Evolutionary conservation across 2,888 invertebrate species (phyloP), one percentile per base, ranked within the genome.

Genomic region (Glaucopsyche alexis): DNA sequence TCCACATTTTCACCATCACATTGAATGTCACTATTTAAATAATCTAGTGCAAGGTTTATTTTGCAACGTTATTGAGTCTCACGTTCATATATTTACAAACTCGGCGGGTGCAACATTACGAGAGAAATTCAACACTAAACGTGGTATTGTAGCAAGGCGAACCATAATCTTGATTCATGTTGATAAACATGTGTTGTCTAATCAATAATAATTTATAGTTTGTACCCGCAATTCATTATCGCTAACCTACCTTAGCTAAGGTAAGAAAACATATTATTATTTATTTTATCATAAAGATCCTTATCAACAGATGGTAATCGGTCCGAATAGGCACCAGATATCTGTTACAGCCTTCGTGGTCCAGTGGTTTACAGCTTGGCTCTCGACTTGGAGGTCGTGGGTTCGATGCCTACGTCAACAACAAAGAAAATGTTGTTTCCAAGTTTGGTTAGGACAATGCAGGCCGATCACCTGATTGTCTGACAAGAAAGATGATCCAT

Each of bases 1-100:
- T 78, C 83, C 81, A 84, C 87, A 87, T 76, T 64, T 73, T 74
- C 72, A 74, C 71, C 45, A 75, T 76, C 76, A 74, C 71, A 74
- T 52, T 64, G 71, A 70, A 55, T 65, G 70, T 47, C 55, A 76
- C 74, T 71, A 72, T 67, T 76, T 76, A 77, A 76, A 71, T 71
- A 42, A 73, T 75, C 72, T 73, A 74, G 74, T 71, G 71, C 79
- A 79, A 80, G 79, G 80, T 74, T 78, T 64, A 71, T 77, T 74
- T 65, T 72, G 67, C 65, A 74, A 74, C 72, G 64, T 67, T 66
- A 45, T 42, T 19, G 52, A 19, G 60, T 45, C 42, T 52, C 65
- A 52, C 72, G 66, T 66, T 13, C 66, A 67, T 67, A 16, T 45
- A 19, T 67, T 45, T 47, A 69, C 69, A 69, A 69, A 69, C 45